Conservation (phyloP, 2,888 invertebrate species). For the Drosophila colorata region DNA sequence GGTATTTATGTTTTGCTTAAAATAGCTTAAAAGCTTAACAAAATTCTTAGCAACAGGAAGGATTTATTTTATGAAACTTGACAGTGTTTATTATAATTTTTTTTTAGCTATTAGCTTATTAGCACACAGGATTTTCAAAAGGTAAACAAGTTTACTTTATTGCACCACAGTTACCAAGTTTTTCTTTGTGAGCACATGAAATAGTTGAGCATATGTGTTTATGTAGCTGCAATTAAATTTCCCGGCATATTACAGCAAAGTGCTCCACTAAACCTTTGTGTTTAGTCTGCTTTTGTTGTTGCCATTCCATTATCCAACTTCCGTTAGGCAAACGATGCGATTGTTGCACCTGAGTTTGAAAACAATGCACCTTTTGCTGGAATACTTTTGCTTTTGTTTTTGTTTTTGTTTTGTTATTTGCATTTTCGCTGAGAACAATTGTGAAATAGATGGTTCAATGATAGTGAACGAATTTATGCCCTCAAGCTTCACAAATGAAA, state of each 20-base stretch:
- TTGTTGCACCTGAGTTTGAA: slow-evolving; percentile 35
- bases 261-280: slow-evolving; percentile 25
- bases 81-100: no score
- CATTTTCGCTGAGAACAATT: slow-evolving; percentile 47
- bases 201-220: neutral
- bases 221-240: slow-evolving; percentile 37
- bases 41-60: no score
- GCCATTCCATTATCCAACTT: slow-evolving; percentile 69
- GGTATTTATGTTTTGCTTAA: no score
- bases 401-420: slow-evolving; percentile 10
- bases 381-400: no score
- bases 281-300: slow-evolving; percentile 22
- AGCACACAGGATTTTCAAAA: neutral
- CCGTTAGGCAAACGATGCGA: slow-evolving; percentile 63
- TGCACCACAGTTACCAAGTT: neutral
- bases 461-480: slow-evolving; percentile 12
- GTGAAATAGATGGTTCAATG: slow-evolving; percentile 35
- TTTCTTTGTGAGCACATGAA: neutral
- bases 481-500: neutral
- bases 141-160: neutral
- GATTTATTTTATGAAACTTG: no score
- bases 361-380: slow-evolving; percentile 44
- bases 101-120: no score
- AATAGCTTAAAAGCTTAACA: no score
- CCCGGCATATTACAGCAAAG: slow-evolving; percentile 22